Evolutionary conservation across 2,888 invertebrate genomes (phyloP).

Genomic region (Tethea ocularis): DNA sequence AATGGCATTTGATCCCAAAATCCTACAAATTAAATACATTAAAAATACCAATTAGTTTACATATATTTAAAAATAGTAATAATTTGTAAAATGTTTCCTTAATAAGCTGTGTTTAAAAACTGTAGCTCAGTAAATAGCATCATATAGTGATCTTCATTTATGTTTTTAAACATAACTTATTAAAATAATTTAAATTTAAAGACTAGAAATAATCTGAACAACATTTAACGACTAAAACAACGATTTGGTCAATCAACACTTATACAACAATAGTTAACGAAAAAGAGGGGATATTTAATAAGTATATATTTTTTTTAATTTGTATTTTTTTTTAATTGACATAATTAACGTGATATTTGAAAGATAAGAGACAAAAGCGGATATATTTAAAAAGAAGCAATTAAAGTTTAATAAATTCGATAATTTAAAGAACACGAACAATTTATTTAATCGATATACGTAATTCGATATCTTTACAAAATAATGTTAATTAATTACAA

Average conservation of each 20-base stretch:
- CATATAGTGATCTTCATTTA: neutral
- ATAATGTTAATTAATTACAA: no score
- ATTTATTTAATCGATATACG: neutral
- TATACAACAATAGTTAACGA: slow-evolving; percentile 50
- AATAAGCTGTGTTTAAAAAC: neutral
- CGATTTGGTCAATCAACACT: slow-evolving; percentile 70
- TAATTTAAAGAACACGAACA: slow-evolving; percentile 13
- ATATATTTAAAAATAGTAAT: slow-evolving; percentile 23
- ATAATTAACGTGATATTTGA: slow-evolving; percentile 45
- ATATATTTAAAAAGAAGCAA: slow-evolving; percentile 6
- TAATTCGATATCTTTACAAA: no score
- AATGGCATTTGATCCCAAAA: slow-evolving; percentile 44
- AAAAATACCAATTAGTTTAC: slow-evolving; percentile 28
- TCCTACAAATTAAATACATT: slow-evolving; percentile 37
- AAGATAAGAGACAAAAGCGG: slow-evolving; percentile 4
- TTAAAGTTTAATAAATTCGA: neutral
- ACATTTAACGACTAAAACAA: slow-evolving; percentile 60
- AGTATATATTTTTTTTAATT: slow-evolving; percentile 33
- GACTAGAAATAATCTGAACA: slow-evolving; percentile 59
- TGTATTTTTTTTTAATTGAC: slow-evolving; percentile 55
- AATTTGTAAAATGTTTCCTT: neutral
- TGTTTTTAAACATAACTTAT: slow-evolving; percentile 13
- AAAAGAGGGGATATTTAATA: slow-evolving; percentile 20
- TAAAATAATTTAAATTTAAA: slow-evolving; percentile 19
- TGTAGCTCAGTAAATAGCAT: neutral